Percentiles rank a stretch among this genome's conserved stretches.
Evolutionary conservation across 2,888 invertebrate genomes (phyloP).

Genomic region (Ypsolopha scabrella): DNA sequence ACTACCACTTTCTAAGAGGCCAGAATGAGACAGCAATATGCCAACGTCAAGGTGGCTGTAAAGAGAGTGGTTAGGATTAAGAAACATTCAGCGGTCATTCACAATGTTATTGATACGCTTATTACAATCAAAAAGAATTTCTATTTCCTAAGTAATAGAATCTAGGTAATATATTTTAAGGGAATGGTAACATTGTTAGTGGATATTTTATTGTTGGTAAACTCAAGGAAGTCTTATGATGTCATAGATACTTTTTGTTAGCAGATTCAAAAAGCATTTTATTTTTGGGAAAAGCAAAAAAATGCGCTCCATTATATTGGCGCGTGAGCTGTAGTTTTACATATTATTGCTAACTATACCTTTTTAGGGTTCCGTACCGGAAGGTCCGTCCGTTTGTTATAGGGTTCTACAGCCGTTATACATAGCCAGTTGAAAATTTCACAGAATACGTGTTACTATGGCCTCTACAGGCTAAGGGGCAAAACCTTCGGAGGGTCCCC

Average conservation of each 20-base stretch:
- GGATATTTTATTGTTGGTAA: slow-evolving; percentile 28
- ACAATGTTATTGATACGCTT: neutral
- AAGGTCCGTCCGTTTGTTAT: no score
- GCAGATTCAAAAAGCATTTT: neutral
- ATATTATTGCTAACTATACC: no score
- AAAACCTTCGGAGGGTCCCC: no score
- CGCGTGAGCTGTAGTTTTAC: no score
- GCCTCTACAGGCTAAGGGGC: no score
- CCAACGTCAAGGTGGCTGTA: slow-evolving; percentile 43
- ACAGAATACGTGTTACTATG: no score
- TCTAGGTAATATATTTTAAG: no score
- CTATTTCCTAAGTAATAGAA: no score
- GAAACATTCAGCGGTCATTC: slow-evolving; percentile 14
- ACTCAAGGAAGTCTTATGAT: slow-evolving; percentile 34
- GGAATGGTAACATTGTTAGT: no score
- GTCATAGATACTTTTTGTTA: neutral
- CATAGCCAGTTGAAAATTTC: no score
- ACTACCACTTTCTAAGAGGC: slow-evolving; percentile 26
- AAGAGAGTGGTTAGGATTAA: slow-evolving; percentile 35
- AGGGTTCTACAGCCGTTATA: no score
- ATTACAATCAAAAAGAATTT: slow-evolving; percentile 24
- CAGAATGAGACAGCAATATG: slow-evolving; percentile 30
- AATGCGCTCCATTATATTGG: neutral
- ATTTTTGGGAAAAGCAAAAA: neutral
- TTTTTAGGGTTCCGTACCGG: no score